phyloP scores from a whole-genome alignment of 2,888 invertebrate genomes.

The Dastarcus helophoroides region DNA sequence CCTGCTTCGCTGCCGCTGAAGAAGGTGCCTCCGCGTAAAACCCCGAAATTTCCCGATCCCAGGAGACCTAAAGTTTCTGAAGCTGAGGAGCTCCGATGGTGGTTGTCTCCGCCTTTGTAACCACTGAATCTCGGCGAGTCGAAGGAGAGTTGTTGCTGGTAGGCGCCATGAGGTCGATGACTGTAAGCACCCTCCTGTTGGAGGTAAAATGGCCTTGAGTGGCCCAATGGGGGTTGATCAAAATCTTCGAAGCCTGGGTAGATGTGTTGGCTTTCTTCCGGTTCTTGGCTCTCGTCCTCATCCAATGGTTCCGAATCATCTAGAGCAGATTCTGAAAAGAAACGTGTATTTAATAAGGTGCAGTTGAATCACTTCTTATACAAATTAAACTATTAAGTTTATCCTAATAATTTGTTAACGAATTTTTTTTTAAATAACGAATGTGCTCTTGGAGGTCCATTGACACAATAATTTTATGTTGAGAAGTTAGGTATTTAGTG shows the following conservation, averaged over 20 bases:
- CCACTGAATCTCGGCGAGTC: conserved; percentile 34
- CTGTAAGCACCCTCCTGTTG: conserved; percentile 50
- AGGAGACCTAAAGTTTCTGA: conserved; percentile 42
- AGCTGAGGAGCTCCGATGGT: background rate
- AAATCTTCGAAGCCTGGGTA: conserved; percentile 56
- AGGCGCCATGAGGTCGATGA: conserved; percentile 41
- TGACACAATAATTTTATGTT: no score
- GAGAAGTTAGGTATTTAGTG: no score
- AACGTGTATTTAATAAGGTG: no score
- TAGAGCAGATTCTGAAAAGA: no score
- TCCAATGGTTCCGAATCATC: no score
- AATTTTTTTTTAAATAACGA: no score
- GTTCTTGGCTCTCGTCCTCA: no score
- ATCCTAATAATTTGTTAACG: no score
- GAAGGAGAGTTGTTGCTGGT: conserved; percentile 27
- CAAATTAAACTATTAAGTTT: no score
- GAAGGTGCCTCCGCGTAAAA: conserved; percentile 77
- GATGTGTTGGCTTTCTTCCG: no score
- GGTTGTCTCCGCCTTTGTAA: conserved; percentile 18
- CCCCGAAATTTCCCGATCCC: conserved; percentile 78
- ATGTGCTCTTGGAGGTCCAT: no score
- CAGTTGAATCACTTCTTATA: no score
- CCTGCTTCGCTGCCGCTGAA: conserved; percentile 59
- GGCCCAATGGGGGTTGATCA: conserved; percentile 48
- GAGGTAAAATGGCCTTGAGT: conserved; percentile 48